Evolutionary conservation across 1,140 invertebrate genomes (phyloP), one percentile per base, ranked within the genome.

Genomic region (Plectrocnemia conspersa): DNA sequence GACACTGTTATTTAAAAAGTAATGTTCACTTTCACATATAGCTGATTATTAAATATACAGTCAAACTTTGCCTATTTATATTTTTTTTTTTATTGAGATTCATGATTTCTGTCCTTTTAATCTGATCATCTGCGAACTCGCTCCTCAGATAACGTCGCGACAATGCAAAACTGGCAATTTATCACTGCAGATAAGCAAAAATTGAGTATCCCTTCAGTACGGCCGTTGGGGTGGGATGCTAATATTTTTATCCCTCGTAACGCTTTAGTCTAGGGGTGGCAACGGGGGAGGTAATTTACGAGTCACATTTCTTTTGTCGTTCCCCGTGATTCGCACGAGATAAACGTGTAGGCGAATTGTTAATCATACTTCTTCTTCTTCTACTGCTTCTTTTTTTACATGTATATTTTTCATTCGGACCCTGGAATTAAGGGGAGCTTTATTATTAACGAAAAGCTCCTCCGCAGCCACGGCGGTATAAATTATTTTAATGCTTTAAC

Each of bases 221-320:
- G 25, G n/a, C 25, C 25, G n/a, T 19, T 18, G 42, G 3, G 5
- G n/a, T 21, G 59, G 59, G 59, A 61, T 61, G 59, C 59, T 61
- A 61, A 61, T 61, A 61, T 61, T 61, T 61, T 61, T 61, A 61
- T 61, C 59, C 59, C 58, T 53, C 54, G 58, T 60, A 56, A 60
- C 58, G 58, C 58, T 60, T 59, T 59, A 38, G 47, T 35, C 11
- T 35, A 4, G 11, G 11, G 11, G 32, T 16, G 19, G 5, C 21
- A 44, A 33, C 35, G 45, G 42, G 52, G 53, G 41, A 54, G 50
- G 53, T 61, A 61, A 61, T 61, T 61, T 61, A 57, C 54, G 54
- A 61, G 59, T 61, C 59, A 61, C 59, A 61, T 61, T 61, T 61
- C 59, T 61, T 57, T 61, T 56, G 58, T 60, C 49, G 24, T 38